Evolutionary conservation across 1,140 invertebrate species (phyloP).

Genomic region (Trachelipus rathkii): DNA sequence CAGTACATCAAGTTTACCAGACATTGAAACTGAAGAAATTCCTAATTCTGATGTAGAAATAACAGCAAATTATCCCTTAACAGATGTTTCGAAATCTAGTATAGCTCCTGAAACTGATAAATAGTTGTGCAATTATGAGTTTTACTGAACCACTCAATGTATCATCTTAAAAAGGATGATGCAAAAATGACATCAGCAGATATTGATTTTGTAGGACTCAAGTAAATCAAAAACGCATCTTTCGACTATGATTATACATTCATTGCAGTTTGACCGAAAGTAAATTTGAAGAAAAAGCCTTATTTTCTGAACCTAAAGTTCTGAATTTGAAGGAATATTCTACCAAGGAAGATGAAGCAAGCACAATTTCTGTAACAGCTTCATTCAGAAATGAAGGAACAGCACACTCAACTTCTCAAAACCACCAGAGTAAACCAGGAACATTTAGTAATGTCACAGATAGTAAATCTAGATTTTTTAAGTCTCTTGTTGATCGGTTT

Average conservation of each 20-base stretch:
- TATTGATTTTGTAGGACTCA: not conserved
- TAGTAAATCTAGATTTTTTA: not conserved
- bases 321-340: conserved; percentile 23
- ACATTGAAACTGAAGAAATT: too few relatives aligned
- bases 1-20: too few relatives aligned
- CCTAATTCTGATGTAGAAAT: too few relatives aligned
- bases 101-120: too few relatives aligned
- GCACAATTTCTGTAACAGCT: not conserved
- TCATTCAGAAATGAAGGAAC: not conserved
- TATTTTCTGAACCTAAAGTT: conserved; percentile 10
- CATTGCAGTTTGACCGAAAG: not conserved
- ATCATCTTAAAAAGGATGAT: not conserved
- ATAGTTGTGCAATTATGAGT: too few relatives aligned
- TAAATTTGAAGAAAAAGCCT: not conserved
- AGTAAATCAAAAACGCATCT: too few relatives aligned
- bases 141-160: too few relatives aligned
- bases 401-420: not conserved
- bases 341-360: not conserved
- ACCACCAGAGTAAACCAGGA: conserved; percentile 36
- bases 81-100: too few relatives aligned
- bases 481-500: conserved; percentile 41
- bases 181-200: not conserved
- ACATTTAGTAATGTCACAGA: conserved; percentile 48
- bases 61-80: too few relatives aligned
- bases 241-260: not conserved